These are phyloP conservation scores for Apus apus DNA, from an alignment of 2,113 vertebrate species.

Conservation along the genomic window DNA sequence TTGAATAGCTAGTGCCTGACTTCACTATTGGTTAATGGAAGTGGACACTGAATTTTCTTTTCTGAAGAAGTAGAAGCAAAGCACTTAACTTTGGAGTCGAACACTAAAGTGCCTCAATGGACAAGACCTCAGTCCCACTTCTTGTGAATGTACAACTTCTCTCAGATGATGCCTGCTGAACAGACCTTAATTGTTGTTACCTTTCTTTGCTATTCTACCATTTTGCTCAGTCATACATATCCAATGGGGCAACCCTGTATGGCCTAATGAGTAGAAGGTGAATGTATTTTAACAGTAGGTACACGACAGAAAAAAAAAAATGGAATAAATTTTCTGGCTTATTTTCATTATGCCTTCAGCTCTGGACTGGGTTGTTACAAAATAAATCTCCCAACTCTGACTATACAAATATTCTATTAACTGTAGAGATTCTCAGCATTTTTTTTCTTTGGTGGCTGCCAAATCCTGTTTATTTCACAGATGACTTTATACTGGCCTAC, in stretches of 20 bases:
- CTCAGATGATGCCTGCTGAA: neutral
- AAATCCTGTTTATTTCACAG: conserved; percentile 4
- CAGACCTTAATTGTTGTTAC: neutral
- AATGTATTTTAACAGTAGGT: neutral
- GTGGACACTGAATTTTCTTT: neutral
- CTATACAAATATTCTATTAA: neutral
- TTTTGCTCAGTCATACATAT: neutral
- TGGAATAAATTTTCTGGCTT: neutral
- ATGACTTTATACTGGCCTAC: neutral
- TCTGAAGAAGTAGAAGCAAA: neutral
- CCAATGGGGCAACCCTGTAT: neutral
- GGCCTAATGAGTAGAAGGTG: neutral
- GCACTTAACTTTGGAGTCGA: neutral
- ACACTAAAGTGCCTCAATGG: neutral
- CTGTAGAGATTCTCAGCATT: neutral
- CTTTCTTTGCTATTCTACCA: neutral
- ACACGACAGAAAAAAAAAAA: neutral
- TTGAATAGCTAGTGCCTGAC: neutral
- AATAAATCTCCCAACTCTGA: neutral
- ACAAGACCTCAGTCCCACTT: neutral
- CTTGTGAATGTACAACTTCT: neutral
- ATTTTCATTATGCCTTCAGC: neutral
- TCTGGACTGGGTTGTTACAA: neutral
- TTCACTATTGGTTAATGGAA: neutral
- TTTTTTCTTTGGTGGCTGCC: neutral